Percentiles rank a stretch among this genome's conserved stretches.
These are phyloP conservation scores for Theodoxus fluviatilis DNA, from an alignment of 2,888 invertebrate genomes.

Conservation along the genomic window DNA sequence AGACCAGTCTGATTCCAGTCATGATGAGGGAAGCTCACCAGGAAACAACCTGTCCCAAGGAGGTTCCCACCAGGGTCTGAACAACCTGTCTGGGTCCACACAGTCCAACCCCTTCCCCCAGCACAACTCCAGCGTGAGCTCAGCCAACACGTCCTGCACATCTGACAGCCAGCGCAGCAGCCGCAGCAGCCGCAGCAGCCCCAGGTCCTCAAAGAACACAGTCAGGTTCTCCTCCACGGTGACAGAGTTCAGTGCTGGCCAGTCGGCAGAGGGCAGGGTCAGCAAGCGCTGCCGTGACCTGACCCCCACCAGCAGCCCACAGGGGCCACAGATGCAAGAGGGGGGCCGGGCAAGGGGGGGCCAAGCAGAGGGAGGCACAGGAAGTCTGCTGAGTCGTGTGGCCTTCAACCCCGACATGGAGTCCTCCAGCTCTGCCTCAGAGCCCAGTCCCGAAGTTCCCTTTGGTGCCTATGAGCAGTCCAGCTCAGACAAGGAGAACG, in stretches of 20 bases:
- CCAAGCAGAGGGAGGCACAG: constrained; percentile 20
- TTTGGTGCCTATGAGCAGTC: constrained; percentile 45
- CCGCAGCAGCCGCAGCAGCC: constrained; percentile 52
- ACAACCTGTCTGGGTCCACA: too few species aligned
- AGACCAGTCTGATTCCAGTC: too few species aligned
- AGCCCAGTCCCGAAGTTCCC: constrained; percentile 34
- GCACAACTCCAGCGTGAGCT: constrained; percentile 31
- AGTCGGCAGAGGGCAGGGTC: constrained; percentile 27
- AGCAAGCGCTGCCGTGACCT: too few species aligned
- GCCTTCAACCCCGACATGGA: constrained; percentile 45
- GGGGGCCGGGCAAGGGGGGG: background rate
- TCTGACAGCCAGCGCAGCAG: constrained; percentile 35
- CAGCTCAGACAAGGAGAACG: constrained; percentile 55
- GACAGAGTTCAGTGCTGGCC: constrained; percentile 40
- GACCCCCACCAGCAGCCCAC: too few species aligned
- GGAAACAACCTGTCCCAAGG: too few species aligned
- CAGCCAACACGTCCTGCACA: constrained; percentile 30
- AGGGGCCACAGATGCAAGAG: background rate
- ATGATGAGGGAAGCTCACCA: too few species aligned
- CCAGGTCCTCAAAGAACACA: constrained; percentile 51
- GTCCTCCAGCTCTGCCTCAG: constrained; percentile 41
- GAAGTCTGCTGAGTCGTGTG: constrained; percentile 45
- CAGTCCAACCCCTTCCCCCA: too few species aligned
- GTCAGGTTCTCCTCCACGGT: constrained; percentile 56
- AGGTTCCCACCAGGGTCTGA: too few species aligned